Evolutionary conservation across 2,113 vertebrate genomes (phyloP), one percentile per base, ranked within the genome.

Genomic region (Lycaon pictus): DNA sequence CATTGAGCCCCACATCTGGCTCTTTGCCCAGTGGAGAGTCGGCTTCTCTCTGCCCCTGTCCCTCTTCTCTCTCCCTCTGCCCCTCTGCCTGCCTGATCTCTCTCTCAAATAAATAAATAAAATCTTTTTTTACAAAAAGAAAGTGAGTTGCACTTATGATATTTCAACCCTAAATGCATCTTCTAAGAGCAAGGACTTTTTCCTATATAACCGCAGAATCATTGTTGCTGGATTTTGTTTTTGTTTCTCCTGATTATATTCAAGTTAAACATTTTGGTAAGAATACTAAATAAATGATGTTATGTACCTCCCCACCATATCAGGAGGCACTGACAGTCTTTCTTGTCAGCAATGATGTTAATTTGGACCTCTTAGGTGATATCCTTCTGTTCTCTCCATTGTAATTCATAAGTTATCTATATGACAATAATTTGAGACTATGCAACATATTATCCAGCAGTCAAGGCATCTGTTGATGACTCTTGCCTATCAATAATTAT

Each of bases 401-500:
- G 15, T 23, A 89, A 88, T 55, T 92, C 83, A 72, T 91, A 82
- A 83, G n/a, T 62, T 65, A 80, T 86, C 35, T 56, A 3, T 51
- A 22, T 60, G n/a, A 53, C 86, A 62, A 88, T 37, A 74, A 94
- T 82, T 63, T 92, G 63, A 83, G 76, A 71, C 51, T 48, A 86
- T 35, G n/a, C 79, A 84, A 63, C 35, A 0, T 48, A 74, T 43
- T 60, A 80, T 58, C 35, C 37, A 72, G 29, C 53, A 32, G 12
- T 60, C 72, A 86, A 88, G 69, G 20, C 23, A 60, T 82, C 53
- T 80, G 35, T 71, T 88, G 20, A 58, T 85, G 74, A 98, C 16
- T 60, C 37, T 92, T 95, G 58, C 35, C 25, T 95, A 89, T 95
- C 35, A 93, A 69, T 87, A 58, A 93, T 83, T 83, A 76, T 20